Percentiles rank a stretch among this genome's conserved stretches.
Evolutionary conservation across 2,888 invertebrate species (phyloP).

Genomic region (Dynastes tityus): DNA sequence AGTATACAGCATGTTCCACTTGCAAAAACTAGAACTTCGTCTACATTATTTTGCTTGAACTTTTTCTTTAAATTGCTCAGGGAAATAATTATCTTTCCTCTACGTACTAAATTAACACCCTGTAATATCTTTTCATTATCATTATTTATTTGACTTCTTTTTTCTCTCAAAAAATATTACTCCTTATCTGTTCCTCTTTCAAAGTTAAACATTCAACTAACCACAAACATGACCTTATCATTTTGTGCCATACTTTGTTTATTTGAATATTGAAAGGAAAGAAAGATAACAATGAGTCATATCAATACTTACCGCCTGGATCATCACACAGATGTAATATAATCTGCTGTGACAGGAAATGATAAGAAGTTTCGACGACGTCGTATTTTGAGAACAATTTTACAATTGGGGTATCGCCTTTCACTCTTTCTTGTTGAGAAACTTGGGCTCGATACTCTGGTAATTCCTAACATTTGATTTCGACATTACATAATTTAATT

Average conservation of each 20-base stretch:
- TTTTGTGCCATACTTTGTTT: neutral
- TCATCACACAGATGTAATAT: constrained; percentile 98
- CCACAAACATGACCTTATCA: neutral
- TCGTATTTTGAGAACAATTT: constrained; percentile 89
- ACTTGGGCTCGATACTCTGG: constrained; percentile 84
- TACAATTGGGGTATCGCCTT: constrained; percentile 68
- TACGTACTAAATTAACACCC: too few species aligned
- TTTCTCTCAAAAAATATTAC: too few species aligned
- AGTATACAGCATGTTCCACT: too few species aligned
- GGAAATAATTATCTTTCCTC: too few species aligned
- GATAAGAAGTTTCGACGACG: constrained; percentile 98
- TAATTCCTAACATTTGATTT: constrained; percentile 71
- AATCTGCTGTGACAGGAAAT: constrained; percentile 92
- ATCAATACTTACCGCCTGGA: constrained; percentile 79
- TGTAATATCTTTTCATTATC: too few species aligned
- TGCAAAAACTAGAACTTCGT: too few species aligned
- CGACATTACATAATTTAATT: too few species aligned
- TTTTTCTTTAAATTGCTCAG: too few species aligned
- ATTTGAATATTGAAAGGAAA: neutral
- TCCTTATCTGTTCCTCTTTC: neutral
- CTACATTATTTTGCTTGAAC: too few species aligned
- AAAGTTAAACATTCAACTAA: neutral
- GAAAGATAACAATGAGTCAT: neutral
- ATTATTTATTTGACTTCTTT: too few species aligned
- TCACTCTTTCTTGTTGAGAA: constrained; percentile 74